These are phyloP conservation scores for Zelleria hepariella DNA, from an alignment of 2,888 invertebrate species.

Conservation along the genomic window DNA sequence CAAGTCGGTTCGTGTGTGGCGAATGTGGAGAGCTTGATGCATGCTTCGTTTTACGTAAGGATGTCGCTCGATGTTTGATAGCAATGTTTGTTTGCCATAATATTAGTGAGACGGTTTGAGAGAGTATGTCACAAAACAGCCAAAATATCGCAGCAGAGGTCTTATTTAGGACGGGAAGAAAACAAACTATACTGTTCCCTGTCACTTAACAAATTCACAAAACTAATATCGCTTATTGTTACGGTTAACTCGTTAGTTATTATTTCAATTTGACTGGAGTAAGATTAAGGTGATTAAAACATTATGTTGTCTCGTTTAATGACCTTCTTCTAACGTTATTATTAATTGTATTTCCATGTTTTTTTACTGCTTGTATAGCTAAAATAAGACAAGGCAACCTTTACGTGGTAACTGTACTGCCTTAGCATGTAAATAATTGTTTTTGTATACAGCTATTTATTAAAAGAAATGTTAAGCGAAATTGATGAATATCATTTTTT, in stretches of 20 bases:
- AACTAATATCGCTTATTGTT: slow-evolving; percentile 67
- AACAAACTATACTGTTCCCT: slow-evolving; percentile 25
- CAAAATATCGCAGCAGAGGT: slow-evolving; percentile 26
- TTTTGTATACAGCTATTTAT: slow-evolving; percentile 74
- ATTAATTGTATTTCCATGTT: slow-evolving; percentile 39
- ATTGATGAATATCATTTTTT: slow-evolving; percentile 67
- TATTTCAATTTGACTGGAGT: slow-evolving; percentile 63
- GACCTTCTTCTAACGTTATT: slow-evolving; percentile 50
- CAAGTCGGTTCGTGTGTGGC: background rate
- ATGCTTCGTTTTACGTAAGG: background rate
- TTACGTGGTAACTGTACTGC: slow-evolving; percentile 69
- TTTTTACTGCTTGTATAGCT: slow-evolving; percentile 70
- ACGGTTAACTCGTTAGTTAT: slow-evolving; percentile 58
- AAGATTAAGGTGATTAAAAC: slow-evolving; percentile 43
- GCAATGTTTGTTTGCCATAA: slow-evolving; percentile 63
- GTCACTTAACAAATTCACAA: slow-evolving; percentile 61
- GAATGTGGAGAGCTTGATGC: background rate
- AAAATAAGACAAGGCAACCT: slow-evolving; percentile 62
- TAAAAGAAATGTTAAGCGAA: slow-evolving; percentile 66
- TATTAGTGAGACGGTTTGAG: slow-evolving; percentile 62
- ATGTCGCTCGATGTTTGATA: slow-evolving; percentile 19
- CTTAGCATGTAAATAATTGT: slow-evolving; percentile 73
- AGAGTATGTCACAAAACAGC: slow-evolving; percentile 40
- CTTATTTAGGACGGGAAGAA: background rate
- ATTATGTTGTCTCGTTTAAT: slow-evolving; percentile 39